Conservation (phyloP, 2,113 vertebrate genomes). For the Psittacara wagleri region DNA sequence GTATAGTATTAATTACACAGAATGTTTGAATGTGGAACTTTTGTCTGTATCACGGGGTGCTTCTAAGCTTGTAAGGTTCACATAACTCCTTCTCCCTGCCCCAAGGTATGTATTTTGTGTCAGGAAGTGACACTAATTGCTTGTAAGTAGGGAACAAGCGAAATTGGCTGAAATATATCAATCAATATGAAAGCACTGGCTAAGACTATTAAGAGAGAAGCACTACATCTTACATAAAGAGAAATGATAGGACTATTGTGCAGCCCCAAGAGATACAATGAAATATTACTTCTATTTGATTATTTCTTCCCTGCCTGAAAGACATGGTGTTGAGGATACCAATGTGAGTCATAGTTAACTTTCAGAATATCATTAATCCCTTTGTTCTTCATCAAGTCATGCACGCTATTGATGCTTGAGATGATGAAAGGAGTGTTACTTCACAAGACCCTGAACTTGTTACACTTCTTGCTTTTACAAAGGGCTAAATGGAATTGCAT, state of each 20-base stretch:
- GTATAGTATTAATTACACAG: background rate
- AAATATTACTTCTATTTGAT: slow-evolving; percentile 22
- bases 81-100: background rate
- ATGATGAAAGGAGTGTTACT: slow-evolving; percentile 26
- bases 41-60: background rate
- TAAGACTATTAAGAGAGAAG: slow-evolving; percentile 6
- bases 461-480: background rate
- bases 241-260: background rate
- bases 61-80: background rate
- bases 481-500: slow-evolving; percentile 11
- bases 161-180: slow-evolving; percentile 48
- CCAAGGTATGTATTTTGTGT: background rate
- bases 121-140: slow-evolving; percentile 35
- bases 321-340: background rate
- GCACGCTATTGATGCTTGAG: background rate
- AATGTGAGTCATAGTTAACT: background rate
- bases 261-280: slow-evolving; percentile 12
- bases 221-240: background rate
- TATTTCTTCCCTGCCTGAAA: background rate
- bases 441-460: slow-evolving; percentile 30
- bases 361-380: slow-evolving; percentile 27
- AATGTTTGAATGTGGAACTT: background rate
- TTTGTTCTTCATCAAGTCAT: slow-evolving; percentile 23
- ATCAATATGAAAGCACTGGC: slow-evolving; percentile 25
- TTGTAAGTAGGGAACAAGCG: slow-evolving; percentile 21